These are phyloP conservation scores for Melieria crassipennis DNA, from an alignment of 2,888 invertebrate species.

Conservation along the genomic window DNA sequence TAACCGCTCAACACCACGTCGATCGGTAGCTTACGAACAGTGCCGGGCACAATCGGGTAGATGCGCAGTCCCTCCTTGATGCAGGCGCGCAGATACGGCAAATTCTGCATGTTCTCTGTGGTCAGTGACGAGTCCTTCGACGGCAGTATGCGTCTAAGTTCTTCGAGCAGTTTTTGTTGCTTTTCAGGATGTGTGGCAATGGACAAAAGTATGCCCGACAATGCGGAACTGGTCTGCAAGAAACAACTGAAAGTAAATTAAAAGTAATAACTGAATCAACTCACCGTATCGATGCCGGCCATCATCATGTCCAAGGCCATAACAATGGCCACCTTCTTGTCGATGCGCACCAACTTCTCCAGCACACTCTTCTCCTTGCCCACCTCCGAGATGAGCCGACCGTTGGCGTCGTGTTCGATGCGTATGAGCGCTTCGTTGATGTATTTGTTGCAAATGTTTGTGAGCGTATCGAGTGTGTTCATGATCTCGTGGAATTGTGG, in stretches of 20 bases:
- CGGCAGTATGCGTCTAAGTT: slow-evolving; percentile 67
- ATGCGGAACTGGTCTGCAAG: slow-evolving; percentile 63
- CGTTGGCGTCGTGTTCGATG: slow-evolving; percentile 39
- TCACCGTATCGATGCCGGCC: slow-evolving; percentile 79
- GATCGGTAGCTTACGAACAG: slow-evolving; percentile 68
- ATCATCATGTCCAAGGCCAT: slow-evolving; percentile 77
- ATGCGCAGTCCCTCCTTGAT: slow-evolving; percentile 78
- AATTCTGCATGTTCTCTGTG: slow-evolving; percentile 64
- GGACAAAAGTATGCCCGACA: slow-evolving; percentile 70
- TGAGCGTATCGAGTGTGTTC: slow-evolving; percentile 45
- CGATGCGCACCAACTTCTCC: slow-evolving; percentile 71
- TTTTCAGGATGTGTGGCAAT: slow-evolving; percentile 72
- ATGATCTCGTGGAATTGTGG: slow-evolving; percentile 54
- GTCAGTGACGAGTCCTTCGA: slow-evolving; percentile 64
- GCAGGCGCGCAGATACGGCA: slow-evolving; percentile 76
- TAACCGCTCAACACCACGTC: slow-evolving; percentile 75
- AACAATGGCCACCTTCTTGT: slow-evolving; percentile 71
- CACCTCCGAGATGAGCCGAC: slow-evolving; percentile 51
- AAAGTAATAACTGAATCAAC: slow-evolving; percentile 34
- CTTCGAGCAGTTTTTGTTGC: slow-evolving; percentile 72
- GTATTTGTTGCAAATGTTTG: slow-evolving; percentile 52
- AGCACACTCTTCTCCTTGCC: slow-evolving; percentile 68
- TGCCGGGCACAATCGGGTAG: slow-evolving; percentile 71
- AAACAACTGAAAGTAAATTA: neutral
- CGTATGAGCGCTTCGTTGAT: slow-evolving; percentile 55